Percentiles rank a stretch among this genome's conserved stretches.
These are phyloP conservation scores for Tipula confusa DNA, from an alignment of 2,888 invertebrate genomes.

Conservation along the genomic window DNA sequence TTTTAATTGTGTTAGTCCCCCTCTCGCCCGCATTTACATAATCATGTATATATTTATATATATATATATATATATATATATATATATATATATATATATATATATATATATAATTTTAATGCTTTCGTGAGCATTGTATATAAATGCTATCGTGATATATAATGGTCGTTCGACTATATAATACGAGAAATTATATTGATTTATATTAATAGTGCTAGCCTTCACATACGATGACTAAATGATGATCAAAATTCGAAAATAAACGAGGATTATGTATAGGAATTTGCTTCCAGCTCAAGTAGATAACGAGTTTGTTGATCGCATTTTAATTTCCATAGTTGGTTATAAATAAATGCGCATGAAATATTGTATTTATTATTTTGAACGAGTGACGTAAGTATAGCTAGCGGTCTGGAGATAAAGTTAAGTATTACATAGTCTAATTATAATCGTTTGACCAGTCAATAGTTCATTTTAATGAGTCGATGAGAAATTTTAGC, in stretches of 20 bases:
- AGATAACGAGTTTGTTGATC: too few species aligned
- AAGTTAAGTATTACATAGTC: too few species aligned
- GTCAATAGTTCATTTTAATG: too few species aligned
- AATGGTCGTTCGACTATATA: neutral
- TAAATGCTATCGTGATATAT: neutral
- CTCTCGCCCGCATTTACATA: neutral
- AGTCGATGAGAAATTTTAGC: too few species aligned
- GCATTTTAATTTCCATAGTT: too few species aligned
- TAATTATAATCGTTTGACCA: too few species aligned
- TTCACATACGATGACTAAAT: neutral
- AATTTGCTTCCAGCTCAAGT: too few species aligned
- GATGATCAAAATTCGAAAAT: neutral
- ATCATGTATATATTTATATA: neutral
- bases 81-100: neutral
- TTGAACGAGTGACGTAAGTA: too few species aligned
- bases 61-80: neutral
- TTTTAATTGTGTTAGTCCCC: neutral
- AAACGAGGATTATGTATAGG: too few species aligned
- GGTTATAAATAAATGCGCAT: too few species aligned
- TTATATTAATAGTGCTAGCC: neutral
- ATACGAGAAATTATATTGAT: neutral
- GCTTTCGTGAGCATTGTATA: neutral
- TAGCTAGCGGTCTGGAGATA: too few species aligned
- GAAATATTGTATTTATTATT: too few species aligned
- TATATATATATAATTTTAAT: neutral